Base-by-base conservation (phyloP, 2,888 invertebrate species). In the Tachina fera region DNA sequence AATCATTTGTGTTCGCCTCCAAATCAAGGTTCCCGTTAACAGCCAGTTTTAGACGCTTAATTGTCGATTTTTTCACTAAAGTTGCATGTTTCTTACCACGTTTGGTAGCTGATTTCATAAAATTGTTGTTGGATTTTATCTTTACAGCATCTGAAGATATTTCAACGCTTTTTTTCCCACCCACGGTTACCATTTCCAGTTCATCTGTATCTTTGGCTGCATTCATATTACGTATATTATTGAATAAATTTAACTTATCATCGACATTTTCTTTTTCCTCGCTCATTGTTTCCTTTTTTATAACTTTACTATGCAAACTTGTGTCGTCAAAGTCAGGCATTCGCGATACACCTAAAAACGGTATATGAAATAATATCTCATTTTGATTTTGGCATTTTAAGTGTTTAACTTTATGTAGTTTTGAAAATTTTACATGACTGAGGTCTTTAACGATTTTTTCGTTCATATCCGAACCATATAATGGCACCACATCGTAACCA, bases 371-470 rank as follows among this genome's bases (percentile, higher is more conserved):
- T 70, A 87, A 78, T 87, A 84, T 77, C 78, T 84, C 67, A 87
- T 88, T 87, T 70, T 49, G n/a, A 85, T 88, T 87, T 77, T 81
- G 58, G 16, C 65, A 39, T 19, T 61, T 60, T 39, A 31, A 19
- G 61, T 43, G 71, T 79, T 87, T 88, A 45, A 78, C 81, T 41
- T 87, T 89, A 65, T 72, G 87, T 56, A 87, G 88, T 39, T 82
- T 87, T 10, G 84, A 80, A 65, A 91, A 89, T 75, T 89, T 87
- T 1, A 91, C 58, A 77, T 88, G 84, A 82, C 90, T 91, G 19
- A 92, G 84, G 87, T 92, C 90, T 87, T 93, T 93, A 81, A 88
- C 89, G 70, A 93, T 91, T 31, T 89, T 88, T 83, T 92, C 91
- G 63, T 87, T 89, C 3, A 89, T 85, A 16, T 92, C 88, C n/a